A percentile compares a stretch with the other conserved stretches of the same genome.
These are phyloP conservation scores for Neotragus pygmaeus DNA, from an alignment of 2,113 vertebrate species.

Conservation along the genomic window DNA sequence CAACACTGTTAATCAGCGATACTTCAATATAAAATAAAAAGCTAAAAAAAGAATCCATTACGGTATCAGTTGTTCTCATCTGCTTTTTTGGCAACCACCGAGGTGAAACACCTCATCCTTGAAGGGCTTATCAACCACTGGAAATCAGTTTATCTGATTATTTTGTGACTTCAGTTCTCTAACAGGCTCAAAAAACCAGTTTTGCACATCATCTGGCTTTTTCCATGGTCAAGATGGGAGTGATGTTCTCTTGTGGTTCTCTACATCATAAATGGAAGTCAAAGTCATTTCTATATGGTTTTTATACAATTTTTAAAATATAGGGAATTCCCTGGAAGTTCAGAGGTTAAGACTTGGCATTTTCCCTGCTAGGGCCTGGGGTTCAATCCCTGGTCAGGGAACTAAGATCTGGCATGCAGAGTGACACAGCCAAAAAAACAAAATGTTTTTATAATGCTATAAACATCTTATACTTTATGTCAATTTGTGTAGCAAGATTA, in stretches of 20 bases:
- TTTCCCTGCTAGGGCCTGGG: neutral
- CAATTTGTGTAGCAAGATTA: neutral
- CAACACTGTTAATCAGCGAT: neutral
- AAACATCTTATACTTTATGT: neutral
- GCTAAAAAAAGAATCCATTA: neutral
- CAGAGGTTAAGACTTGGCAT: neutral
- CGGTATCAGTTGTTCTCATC: neutral
- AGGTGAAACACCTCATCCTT: neutral
- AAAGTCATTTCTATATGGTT: neutral
- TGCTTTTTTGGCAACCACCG: neutral
- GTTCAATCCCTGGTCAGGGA: neutral
- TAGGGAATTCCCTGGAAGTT: neutral
- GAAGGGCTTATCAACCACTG: neutral
- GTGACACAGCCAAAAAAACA: neutral
- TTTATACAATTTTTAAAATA: neutral
- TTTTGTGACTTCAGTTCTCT: neutral
- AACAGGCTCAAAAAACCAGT: neutral
- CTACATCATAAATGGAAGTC: neutral
- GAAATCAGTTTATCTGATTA: neutral
- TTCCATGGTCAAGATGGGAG: neutral
- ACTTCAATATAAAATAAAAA: neutral
- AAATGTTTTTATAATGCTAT: neutral
- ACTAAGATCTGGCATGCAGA: neutral
- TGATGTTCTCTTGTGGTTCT: neutral
- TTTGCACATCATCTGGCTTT: neutral